Percentiles rank a stretch among this genome's conserved stretches.
Evolutionary conservation across 2,888 invertebrate species (phyloP).

Genomic region (Dexiosoma caninum): DNA sequence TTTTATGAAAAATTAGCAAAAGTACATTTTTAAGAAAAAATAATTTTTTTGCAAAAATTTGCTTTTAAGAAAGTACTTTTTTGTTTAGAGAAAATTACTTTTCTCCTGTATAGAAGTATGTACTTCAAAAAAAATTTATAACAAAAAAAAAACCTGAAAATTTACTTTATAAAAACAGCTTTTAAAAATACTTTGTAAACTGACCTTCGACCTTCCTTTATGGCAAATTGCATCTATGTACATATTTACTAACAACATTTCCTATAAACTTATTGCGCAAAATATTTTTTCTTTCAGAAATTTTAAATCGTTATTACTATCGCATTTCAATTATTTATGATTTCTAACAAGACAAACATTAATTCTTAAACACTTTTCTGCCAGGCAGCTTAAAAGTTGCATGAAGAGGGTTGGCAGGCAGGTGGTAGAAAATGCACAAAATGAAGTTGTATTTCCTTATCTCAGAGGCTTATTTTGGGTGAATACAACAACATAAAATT

Average conservation of each 20-base stretch:
- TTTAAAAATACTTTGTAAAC: neutral
- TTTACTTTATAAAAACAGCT: too few species aligned
- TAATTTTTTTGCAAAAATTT: neutral
- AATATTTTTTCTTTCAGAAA: constrained; percentile 2
- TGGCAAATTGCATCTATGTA: neutral
- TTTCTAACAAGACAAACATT: constrained; percentile 46
- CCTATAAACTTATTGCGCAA: neutral
- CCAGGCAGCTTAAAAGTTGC: neutral
- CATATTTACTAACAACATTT: neutral
- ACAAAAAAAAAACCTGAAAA: neutral
- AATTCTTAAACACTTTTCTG: constrained; percentile 40
- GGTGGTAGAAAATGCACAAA: constrained; percentile 13
- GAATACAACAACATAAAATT: constrained; percentile 37
- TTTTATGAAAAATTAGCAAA: constrained; percentile 2
- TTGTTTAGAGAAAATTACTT: neutral
- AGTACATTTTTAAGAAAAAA: neutral
- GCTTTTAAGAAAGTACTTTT: neutral
- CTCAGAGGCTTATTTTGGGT: constrained; percentile 53
- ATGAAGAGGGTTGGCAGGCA: neutral
- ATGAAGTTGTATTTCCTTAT: constrained; percentile 60
- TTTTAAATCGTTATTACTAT: constrained; percentile 24
- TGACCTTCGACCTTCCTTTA: neutral
- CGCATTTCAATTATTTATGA: constrained; percentile 55
- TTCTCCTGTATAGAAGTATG: too few species aligned
- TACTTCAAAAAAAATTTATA: too few species aligned